phyloP scores from a whole-genome alignment of 2,113 vertebrate species.

The Mesembrinibis cayennensis region DNA sequence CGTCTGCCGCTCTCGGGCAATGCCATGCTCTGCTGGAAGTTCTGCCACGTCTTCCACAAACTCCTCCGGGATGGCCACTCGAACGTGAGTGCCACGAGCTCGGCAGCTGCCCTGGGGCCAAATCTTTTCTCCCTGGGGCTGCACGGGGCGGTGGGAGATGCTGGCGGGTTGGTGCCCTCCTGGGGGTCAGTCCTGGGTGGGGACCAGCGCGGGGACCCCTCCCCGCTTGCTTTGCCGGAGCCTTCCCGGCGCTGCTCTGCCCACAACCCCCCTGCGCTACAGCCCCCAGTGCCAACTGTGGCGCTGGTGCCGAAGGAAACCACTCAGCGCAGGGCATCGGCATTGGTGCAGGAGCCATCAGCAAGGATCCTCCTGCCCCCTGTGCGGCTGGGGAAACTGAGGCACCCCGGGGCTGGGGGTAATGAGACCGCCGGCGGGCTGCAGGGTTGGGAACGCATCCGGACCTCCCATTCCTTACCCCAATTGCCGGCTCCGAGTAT shows the following conservation, averaged over 20 bases:
- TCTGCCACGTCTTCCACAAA: slow-evolving; percentile 99
- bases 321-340: fast-evolving
- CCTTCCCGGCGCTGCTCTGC: not conserved
- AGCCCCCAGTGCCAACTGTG: fast-evolving
- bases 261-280: fast-evolving
- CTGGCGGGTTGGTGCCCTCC: not conserved
- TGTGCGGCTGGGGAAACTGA: not conserved
- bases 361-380: not conserved
- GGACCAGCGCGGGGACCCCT: not conserved
- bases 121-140: not conserved
- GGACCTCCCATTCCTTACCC: not conserved
- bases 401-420: not conserved
- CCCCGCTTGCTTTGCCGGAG: not conserved
- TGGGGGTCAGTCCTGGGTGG: not conserved
- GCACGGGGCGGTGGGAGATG: fast-evolving
- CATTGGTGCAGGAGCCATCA: not conserved
- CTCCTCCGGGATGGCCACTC: slow-evolving; percentile 94
- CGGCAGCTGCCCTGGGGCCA: not conserved
- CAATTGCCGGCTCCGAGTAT: not conserved
- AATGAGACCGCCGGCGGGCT: not conserved
- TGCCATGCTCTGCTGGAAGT: slow-evolving; percentile 98
- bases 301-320: fast-evolving
- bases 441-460: not conserved
- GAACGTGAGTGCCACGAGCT: slow-evolving; percentile 77
- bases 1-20: slow-evolving; percentile 95